Evolutionary conservation across 2,113 vertebrate genomes (phyloP), one percentile per base, ranked within the genome.

Genomic region (Meriones unguiculatus): DNA sequence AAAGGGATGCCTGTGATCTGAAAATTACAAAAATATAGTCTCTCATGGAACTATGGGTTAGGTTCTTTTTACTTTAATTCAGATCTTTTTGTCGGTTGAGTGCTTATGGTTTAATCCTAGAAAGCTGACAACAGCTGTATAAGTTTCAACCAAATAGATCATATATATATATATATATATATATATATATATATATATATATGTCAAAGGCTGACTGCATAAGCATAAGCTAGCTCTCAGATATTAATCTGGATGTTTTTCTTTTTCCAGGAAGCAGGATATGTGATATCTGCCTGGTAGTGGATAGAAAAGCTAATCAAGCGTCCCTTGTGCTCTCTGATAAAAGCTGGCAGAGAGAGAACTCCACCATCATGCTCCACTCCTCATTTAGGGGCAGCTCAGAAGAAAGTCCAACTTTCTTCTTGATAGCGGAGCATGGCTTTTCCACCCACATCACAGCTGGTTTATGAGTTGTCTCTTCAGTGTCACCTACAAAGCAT

Each of bases 401-500:
- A 89, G n/a, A 95, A 59, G 50, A 8, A 90, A 38, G 32, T 69
- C 75, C 65, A 82, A 65, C 62, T 70, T 95, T 96, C 81, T 52
- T 3, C 64, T 18, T 10, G 11, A n/a, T 10, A 38, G 76, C 18
- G 59, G 95, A 91, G 88, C 59, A 7, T 81, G 93, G 62, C 62
- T 89, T 89, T 95, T 50, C 87, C 75, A 73, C 96, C 90, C 95
- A 95, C 75, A 64, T 89, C 91, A 94, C 93, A 95, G 94, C 84
- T 96, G 96, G 91, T 87, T 95, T 91, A 78, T 93, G 3, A 82
- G 73, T 84, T 72, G 86, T 88, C 87, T 72, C 95, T 73, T 96
- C 92, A 94, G 41, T 65, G 87, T 97, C 95, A 95, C 87, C 90
- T 96, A 94, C 70, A 91, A 75, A 89, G 73, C 62, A 93, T 89